Evolutionary conservation across 1,140 invertebrate genomes (phyloP).

Genomic region (Nasonia longicornis): DNA sequence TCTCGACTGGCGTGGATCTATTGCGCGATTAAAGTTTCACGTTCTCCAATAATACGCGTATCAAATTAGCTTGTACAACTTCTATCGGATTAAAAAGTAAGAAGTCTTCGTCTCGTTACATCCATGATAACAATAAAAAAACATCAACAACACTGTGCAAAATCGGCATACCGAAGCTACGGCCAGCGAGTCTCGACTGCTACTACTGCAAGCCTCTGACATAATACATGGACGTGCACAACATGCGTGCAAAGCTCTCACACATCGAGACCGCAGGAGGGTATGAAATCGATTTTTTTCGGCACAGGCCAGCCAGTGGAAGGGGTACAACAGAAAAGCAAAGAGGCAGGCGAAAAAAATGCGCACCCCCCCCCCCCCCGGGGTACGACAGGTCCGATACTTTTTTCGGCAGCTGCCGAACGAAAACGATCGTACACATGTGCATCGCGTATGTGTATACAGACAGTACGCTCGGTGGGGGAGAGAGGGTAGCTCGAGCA

Average conservation of each 20-base stretch:
- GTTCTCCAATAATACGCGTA: not conserved
- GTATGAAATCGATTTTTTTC: conserved; percentile 44
- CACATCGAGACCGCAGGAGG: not conserved
- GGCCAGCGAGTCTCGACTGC: conserved; percentile 2
- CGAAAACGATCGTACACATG: conserved; percentile 19
- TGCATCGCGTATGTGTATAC: not conserved
- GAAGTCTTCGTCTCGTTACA: not conserved
- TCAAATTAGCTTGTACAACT: not conserved
- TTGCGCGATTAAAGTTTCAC: not conserved
- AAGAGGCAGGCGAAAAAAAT: conserved; percentile 30
- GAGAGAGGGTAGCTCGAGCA: not conserved
- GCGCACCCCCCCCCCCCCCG: not conserved
- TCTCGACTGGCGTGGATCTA: not conserved
- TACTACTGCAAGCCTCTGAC: not conserved
- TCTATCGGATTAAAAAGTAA: not conserved
- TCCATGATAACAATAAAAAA: not conserved
- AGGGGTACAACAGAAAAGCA: not conserved
- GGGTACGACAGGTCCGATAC: conserved; percentile 29
- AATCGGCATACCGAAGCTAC: not conserved
- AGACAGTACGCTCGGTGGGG: not conserved
- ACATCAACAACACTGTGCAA: no score
- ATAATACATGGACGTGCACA: not conserved
- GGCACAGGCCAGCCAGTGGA: not conserved
- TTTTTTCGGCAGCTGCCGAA: conserved; percentile 23
- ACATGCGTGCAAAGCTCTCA: not conserved